phyloP scores from a whole-genome alignment of 2,888 invertebrate genomes.

The Stratiomys singularior region DNA sequence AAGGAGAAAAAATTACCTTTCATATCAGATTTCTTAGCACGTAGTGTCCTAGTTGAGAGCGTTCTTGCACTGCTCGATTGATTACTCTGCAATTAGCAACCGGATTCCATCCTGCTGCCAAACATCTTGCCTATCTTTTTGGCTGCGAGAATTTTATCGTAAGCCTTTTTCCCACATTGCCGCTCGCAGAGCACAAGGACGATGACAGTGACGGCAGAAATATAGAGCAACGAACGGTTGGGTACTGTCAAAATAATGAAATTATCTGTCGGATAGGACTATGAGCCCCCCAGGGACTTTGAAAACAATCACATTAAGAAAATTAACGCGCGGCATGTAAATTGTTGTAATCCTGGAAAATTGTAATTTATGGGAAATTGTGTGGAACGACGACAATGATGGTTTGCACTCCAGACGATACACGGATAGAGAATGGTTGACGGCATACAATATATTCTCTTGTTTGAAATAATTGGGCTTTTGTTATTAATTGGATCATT shows the following conservation, averaged over 20 bases:
- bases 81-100: conserved; percentile 41
- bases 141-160: not conserved
- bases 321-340: conserved; percentile 41
- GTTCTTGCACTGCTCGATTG: conserved; percentile 17
- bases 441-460: no score
- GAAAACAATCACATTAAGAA: conserved; percentile 38
- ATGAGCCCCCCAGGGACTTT: not conserved
- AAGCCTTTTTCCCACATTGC: not conserved
- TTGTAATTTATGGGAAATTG: conserved; percentile 37
- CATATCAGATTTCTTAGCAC: conserved; percentile 37
- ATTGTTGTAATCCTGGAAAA: conserved; percentile 30
- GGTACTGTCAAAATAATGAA: not conserved
- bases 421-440: no score
- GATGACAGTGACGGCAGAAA: not conserved
- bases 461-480: no score
- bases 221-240: no score
- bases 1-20: conserved; percentile 18
- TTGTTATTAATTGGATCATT: no score
- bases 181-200: not conserved
- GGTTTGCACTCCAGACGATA: no score
- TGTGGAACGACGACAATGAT: no score
- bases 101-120: conserved; percentile 2
- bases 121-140: not conserved
- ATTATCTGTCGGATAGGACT: conserved; percentile 3
- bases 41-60: not conserved